Evolutionary conservation across 2,113 vertebrate species (phyloP).

Genomic region (Deroptyus accipitrinus): DNA sequence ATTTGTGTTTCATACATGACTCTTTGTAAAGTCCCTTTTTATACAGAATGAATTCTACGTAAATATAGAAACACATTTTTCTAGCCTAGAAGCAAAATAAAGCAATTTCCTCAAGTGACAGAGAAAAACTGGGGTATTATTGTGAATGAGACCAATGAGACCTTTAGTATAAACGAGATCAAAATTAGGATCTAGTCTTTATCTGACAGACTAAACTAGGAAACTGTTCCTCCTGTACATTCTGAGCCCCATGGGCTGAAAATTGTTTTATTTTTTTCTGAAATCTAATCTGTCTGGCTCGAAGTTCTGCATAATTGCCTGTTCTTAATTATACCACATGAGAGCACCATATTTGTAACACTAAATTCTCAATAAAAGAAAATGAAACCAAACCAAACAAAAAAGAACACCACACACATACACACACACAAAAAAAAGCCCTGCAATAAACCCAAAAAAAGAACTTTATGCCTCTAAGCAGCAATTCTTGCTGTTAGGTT

Average conservation of each 20-base stretch:
- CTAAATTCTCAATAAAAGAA: neutral
- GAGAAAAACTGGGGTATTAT: neutral
- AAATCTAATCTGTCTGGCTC: neutral
- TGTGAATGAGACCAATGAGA: neutral
- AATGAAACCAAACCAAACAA: neutral
- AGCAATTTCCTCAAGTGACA: neutral
- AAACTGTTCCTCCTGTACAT: neutral
- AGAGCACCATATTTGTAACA: neutral
- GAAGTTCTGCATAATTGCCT: neutral
- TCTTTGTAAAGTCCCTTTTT: neutral
- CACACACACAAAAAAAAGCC: too few species aligned
- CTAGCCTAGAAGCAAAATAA: neutral
- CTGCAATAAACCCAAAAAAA: neutral
- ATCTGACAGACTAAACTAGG: neutral
- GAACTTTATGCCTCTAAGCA: neutral
- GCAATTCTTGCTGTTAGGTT: neutral
- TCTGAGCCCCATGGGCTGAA: neutral
- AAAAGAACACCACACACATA: neutral
- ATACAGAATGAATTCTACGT: neutral
- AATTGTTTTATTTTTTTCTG: neutral
- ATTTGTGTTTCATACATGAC: neutral
- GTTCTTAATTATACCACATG: neutral
- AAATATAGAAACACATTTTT: neutral
- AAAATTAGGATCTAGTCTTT: neutral
- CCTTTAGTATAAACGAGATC: neutral